A percentile compares a stretch with the other conserved stretches of the same genome.
Evolutionary conservation across 2,797 vertebrate species (phyloP).

Genomic region (Corythornis leucogaster): DNA sequence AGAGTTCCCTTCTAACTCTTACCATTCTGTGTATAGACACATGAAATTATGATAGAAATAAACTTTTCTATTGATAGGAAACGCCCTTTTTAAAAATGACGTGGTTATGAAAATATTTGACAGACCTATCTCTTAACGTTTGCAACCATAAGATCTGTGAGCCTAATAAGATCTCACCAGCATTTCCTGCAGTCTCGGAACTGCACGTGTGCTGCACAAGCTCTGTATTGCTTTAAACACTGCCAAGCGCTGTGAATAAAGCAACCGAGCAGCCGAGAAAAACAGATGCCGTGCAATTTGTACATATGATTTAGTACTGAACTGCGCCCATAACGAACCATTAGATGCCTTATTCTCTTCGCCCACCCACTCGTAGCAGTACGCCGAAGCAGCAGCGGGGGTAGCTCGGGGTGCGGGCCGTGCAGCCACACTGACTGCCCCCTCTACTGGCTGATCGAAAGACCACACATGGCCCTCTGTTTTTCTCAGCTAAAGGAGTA

Average conservation of each 20-base stretch:
- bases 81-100: not conserved
- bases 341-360: not conserved
- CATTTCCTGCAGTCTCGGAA: not conserved
- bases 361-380: not conserved
- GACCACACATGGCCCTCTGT: not conserved
- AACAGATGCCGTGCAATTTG: not conserved
- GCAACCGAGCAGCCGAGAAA: not conserved
- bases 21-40: not conserved
- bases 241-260: not conserved
- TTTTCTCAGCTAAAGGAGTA: not conserved
- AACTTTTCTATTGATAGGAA: not conserved
- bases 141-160: fast-evolving
- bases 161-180: not conserved
- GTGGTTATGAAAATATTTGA: not conserved
- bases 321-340: fast-evolving
- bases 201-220: not conserved
- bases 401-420: not conserved
- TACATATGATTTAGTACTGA: not conserved
- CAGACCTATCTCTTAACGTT: fast-evolving
- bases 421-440: constrained; percentile 39
- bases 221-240: not conserved
- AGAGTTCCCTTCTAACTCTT: not conserved
- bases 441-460: constrained; percentile 62
- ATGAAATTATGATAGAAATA: not conserved
- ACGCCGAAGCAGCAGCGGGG: not conserved